phyloP scores from a whole-genome alignment of 2,113 vertebrate species.

The Bubalus kerabau region DNA sequence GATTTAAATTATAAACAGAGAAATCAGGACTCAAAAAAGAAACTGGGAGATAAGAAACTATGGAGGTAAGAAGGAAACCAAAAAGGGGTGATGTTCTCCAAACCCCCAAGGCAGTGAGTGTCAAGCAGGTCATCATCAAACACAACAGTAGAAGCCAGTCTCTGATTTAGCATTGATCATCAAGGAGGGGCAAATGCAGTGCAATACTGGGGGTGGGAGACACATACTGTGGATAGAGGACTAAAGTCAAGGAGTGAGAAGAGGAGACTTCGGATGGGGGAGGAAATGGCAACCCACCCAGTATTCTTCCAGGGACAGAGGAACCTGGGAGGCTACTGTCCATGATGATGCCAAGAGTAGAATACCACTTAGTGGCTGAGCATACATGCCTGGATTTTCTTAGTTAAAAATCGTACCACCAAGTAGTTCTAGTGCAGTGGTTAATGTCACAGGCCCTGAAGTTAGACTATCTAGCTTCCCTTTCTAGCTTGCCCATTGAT shows the following conservation, averaged over 20 bases:
- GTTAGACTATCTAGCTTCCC: background rate
- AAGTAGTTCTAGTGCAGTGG: background rate
- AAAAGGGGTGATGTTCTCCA: background rate
- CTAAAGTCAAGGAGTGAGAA: background rate
- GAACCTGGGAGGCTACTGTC: background rate
- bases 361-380: background rate
- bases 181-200: background rate
- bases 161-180: background rate
- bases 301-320: background rate
- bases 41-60: background rate
- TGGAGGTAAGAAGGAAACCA: background rate
- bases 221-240: background rate
- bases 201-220: background rate
- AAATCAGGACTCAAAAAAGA: background rate
- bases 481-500: background rate
- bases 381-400: background rate
- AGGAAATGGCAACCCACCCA: background rate
- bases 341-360: background rate
- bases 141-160: background rate
- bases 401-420: background rate
- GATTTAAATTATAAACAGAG: background rate
- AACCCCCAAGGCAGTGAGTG: background rate
- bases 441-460: background rate
- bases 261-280: background rate
- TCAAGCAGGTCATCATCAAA: background rate